A percentile compares a stretch with the other conserved stretches of the same genome.
Evolutionary conservation across 1,140 invertebrate species (phyloP).

Genomic region (Apis mellifera): Amel_HAv3.1 CM009932.2:10316001-10316500

Average conservation of each 20-base stretch:
- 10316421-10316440: not conserved
- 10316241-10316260: not conserved
- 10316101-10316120: conserved; percentile 4
- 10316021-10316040: not conserved
- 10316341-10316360: not conserved
- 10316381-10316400: not conserved
- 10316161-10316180: not conserved
- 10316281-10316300: not conserved
- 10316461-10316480: conserved; percentile 17
- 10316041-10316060: not conserved
- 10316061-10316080: not conserved
- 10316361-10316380: not conserved
- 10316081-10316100: conserved; percentile 20
- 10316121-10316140: not conserved
- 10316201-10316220: not conserved
- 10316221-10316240: not conserved
- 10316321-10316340: not conserved
- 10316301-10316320: not conserved
- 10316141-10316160: not conserved
- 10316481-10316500: not conserved
- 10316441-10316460: conserved; percentile 16
- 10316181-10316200: no score
- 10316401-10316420: conserved; percentile 20
- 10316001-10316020: not conserved
- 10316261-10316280: not conserved